Percentiles rank a stretch among this genome's conserved stretches.
phyloP scores from a whole-genome alignment of 37 sponge, comb jelly and placozoan species.

The Beroe ovata region DNA sequence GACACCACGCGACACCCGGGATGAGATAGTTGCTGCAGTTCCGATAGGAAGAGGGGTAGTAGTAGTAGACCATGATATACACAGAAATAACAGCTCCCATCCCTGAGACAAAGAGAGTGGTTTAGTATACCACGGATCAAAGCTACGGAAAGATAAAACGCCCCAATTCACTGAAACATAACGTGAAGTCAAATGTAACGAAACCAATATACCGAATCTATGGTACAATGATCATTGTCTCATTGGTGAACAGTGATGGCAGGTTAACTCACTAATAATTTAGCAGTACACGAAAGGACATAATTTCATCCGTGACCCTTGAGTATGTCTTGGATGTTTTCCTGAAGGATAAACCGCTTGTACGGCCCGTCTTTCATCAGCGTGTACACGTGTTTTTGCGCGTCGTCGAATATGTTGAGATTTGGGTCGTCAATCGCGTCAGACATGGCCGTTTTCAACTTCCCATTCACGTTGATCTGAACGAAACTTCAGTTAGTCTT shows the following conservation, averaged over 20 bases:
- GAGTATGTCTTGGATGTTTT: not conserved
- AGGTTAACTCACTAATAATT: conserved; percentile 39
- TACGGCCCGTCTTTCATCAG: conserved; percentile 58
- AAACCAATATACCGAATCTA: too few relatives aligned
- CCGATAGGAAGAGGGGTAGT: too few relatives aligned
- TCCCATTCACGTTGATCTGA: conserved; percentile 58
- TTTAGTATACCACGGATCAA: too few relatives aligned
- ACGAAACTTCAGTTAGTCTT: too few relatives aligned
- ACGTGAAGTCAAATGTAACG: not conserved
- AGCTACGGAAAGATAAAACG: too few relatives aligned
- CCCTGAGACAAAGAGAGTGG: too few relatives aligned
- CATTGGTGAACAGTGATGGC: too few relatives aligned
- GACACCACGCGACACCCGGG: not conserved
- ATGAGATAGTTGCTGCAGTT: not conserved
- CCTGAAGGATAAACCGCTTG: conserved; percentile 30
- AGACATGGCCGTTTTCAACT: conserved; percentile 23
- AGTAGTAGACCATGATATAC: not conserved
- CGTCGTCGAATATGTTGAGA: conserved; percentile 38
- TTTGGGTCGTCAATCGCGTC: conserved; percentile 25
- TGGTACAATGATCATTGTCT: too few relatives aligned
- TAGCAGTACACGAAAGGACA: not conserved
- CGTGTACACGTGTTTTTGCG: conserved; percentile 3
- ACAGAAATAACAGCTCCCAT: not conserved
- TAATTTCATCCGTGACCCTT: conserved; percentile 38
- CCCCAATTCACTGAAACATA: not conserved